These are phyloP conservation scores for Cynopterus sphinx DNA, from an alignment of 2,797 vertebrate species.

Conservation along the genomic window DNA sequence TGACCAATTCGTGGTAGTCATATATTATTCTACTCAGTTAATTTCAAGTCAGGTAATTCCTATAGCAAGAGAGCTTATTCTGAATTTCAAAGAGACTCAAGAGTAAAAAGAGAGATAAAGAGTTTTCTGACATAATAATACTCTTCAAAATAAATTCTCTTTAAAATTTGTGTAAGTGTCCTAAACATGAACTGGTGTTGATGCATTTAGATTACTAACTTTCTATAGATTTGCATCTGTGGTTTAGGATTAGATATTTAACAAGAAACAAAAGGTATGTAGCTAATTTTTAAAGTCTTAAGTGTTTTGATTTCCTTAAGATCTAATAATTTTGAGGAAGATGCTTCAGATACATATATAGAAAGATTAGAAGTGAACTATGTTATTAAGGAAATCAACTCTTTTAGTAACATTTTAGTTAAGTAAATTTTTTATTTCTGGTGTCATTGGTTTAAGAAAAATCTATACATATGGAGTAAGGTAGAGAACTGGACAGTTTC, in stretches of 20 bases:
- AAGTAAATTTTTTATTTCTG: slow-evolving; percentile 1
- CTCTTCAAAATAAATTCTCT: neutral
- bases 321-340: neutral
- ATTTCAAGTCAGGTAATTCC: slow-evolving; percentile 28
- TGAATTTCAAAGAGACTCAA: neutral
- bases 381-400: neutral
- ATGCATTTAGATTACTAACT: neutral
- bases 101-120: neutral
- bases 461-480: neutral
- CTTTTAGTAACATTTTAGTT: neutral
- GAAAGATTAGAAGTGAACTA: neutral
- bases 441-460: neutral
- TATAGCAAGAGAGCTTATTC: neutral
- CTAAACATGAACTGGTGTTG: neutral
- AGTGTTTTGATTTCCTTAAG: neutral
- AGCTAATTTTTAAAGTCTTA: neutral
- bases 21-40: neutral
- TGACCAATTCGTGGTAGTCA: neutral
- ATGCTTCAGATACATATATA: neutral
- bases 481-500: neutral
- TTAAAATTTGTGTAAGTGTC: neutral
- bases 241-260: neutral
- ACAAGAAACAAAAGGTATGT: neutral
- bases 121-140: neutral
- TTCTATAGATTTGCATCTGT: slow-evolving; percentile 45